These are phyloP conservation scores for Lasioglossum marginatum DNA, from an alignment of 2,888 invertebrate species.

Conservation along the genomic window DNA sequence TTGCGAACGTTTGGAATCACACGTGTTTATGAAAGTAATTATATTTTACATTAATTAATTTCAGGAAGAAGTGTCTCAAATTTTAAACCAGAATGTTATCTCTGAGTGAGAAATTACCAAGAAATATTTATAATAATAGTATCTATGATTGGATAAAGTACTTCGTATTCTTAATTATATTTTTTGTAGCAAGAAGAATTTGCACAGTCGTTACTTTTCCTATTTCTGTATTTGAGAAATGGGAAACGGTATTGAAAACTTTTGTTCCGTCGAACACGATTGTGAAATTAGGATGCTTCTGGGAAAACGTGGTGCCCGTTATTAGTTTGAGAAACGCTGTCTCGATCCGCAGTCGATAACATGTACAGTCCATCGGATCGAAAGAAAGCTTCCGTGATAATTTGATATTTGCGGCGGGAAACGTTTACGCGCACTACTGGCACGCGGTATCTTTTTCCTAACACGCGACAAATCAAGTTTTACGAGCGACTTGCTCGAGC, in stretches of 20 bases:
- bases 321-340: slow-evolving; percentile 29
- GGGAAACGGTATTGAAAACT: neutral
- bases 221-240: neutral
- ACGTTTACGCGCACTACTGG: slow-evolving; percentile 6
- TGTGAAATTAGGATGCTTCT: neutral
- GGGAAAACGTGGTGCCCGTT: neutral
- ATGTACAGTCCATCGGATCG: neutral
- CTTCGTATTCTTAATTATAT: neutral
- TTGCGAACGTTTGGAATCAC: no score
- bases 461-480: slow-evolving; percentile 36
- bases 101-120: no score
- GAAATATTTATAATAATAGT: no score
- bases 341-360: neutral
- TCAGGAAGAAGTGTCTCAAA: no score
- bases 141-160: no score
- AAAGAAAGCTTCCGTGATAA: slow-evolving; percentile 31
- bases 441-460: slow-evolving; percentile 16
- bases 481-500: slow-evolving; percentile 27
- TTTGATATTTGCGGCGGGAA: slow-evolving; percentile 25
- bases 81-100: no score
- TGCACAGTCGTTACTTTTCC: neutral
- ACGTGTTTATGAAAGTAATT: no score
- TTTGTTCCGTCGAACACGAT: neutral
- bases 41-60: no score
- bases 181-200: neutral